Evolutionary conservation across 2,888 invertebrate species (phyloP).

Genomic region (Drosophila ezoana): DNA sequence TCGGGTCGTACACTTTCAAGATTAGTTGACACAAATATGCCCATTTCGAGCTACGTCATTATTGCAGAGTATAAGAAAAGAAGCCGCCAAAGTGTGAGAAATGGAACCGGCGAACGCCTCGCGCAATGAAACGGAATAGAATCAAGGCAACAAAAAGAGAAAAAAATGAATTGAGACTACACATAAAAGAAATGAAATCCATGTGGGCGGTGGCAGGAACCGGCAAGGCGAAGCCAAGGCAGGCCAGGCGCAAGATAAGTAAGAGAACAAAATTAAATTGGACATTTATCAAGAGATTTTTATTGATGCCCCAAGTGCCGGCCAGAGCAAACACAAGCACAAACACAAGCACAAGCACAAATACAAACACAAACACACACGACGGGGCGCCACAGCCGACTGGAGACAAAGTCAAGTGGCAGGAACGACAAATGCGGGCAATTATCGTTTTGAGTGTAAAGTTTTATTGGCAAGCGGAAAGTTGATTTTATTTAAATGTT

Average conservation of each 20-base stretch:
- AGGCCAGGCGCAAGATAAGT: constrained; percentile 67
- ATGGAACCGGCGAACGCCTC: constrained; percentile 42
- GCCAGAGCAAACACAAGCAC: constrained; percentile 45
- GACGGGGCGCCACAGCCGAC: constrained; percentile 27
- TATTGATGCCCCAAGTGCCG: constrained; percentile 78
- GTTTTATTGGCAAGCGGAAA: constrained; percentile 69
- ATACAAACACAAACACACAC: constrained; percentile 16
- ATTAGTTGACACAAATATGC: constrained; percentile 70
- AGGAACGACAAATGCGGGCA: constrained; percentile 70
- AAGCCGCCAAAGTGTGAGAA: constrained; percentile 67
- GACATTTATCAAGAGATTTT: constrained; percentile 83
- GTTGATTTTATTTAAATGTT: constrained; percentile 74
- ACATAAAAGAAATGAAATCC: constrained; percentile 55
- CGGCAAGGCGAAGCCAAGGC: constrained; percentile 30
- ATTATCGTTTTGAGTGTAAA: constrained; percentile 80
- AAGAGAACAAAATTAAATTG: constrained; percentile 82
- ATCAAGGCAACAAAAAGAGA: constrained; percentile 36
- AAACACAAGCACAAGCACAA: constrained; percentile 13
- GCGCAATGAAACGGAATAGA: constrained; percentile 63
- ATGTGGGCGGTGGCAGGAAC: constrained; percentile 49
- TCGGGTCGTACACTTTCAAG: constrained; percentile 28
- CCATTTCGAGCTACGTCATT: constrained; percentile 64
- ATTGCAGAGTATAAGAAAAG: constrained; percentile 53
- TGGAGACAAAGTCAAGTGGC: constrained; percentile 57
- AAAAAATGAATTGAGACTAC: constrained; percentile 18